A percentile compares a stretch with the other conserved stretches of the same genome.
phyloP scores from a whole-genome alignment of 1,140 invertebrate species.

The Zaprionus inermis region DNA sequence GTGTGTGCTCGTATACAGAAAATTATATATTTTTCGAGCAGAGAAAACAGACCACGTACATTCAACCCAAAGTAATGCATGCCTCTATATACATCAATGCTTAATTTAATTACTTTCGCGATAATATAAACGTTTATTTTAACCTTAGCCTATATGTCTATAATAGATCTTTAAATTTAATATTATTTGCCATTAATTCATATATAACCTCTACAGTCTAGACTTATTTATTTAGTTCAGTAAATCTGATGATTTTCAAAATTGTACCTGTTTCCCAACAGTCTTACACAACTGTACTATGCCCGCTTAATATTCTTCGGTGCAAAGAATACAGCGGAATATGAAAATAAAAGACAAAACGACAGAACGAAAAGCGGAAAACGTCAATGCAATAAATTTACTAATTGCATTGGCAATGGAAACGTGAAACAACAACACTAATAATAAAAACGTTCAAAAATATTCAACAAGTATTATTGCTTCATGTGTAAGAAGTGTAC shows the following conservation, averaged over 20 bases:
- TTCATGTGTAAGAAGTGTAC: constrained; percentile 59
- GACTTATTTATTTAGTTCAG: not conserved
- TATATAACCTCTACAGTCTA: not conserved
- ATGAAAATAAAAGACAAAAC: constrained; percentile 34
- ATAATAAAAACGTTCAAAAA: constrained; percentile 66
- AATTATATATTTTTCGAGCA: not conserved
- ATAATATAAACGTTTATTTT: not conserved
- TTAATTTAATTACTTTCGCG: not conserved
- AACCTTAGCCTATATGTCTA: not conserved
- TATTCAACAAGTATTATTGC: constrained; percentile 73
- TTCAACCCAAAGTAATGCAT: constrained; percentile 27
- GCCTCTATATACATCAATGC: not conserved
- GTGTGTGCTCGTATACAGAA: not conserved
- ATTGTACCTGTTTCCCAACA: constrained; percentile 1
- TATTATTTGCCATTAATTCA: not conserved
- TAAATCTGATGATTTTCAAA: constrained; percentile 8
- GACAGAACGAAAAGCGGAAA: constrained; percentile 53
- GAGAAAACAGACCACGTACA: constrained; percentile 13
- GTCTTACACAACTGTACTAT: constrained; percentile 30
- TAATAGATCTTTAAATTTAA: not conserved
- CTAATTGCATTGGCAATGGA: constrained; percentile 75
- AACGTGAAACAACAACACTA: constrained; percentile 47
- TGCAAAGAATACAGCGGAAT: constrained; percentile 20
- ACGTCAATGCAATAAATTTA: constrained; percentile 64
- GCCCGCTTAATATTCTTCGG: constrained; percentile 4